Conservation (phyloP, 2,797 vertebrate species). For the Cichlasoma orientale region DNA sequence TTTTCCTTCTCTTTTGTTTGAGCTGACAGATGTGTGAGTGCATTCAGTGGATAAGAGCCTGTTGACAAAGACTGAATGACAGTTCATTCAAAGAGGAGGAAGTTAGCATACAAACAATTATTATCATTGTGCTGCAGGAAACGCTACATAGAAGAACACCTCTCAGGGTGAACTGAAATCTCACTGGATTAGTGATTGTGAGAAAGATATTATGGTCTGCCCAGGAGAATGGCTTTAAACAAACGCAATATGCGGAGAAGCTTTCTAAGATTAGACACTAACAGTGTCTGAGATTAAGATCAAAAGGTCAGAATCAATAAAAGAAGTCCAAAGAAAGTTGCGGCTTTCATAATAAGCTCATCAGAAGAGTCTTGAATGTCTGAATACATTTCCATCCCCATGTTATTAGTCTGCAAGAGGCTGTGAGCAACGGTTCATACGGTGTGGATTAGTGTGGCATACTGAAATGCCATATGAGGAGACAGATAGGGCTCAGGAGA, state of each 20-base stretch:
- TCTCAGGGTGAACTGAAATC: not conserved
- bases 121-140: not conserved
- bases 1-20: slow-evolving; percentile 8
- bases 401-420: not conserved
- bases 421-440: not conserved
- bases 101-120: not conserved
- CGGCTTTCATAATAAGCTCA: slow-evolving; percentile 8
- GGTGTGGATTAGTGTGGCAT: not conserved
- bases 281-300: slow-evolving; percentile 12
- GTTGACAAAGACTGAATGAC: not conserved
- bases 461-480: not conserved
- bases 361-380: not conserved
- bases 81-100: not conserved
- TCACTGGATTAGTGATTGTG: slow-evolving; percentile 16
- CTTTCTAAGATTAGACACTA: slow-evolving; percentile 9
- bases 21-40: slow-evolving; percentile 7
- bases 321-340: slow-evolving; percentile 9
- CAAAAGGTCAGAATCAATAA: slow-evolving; percentile 14
- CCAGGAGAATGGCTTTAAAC: not conserved
- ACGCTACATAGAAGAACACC: not conserved
- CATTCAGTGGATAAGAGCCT: not conserved
- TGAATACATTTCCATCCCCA: not conserved
- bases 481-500: not conserved
- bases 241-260: slow-evolving; percentile 15
- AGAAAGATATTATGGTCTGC: not conserved